Percentiles rank a stretch among this genome's conserved stretches.
phyloP scores from a whole-genome alignment of 2,797 vertebrate genomes.

The Melanotaenia trifasciata region DNA sequence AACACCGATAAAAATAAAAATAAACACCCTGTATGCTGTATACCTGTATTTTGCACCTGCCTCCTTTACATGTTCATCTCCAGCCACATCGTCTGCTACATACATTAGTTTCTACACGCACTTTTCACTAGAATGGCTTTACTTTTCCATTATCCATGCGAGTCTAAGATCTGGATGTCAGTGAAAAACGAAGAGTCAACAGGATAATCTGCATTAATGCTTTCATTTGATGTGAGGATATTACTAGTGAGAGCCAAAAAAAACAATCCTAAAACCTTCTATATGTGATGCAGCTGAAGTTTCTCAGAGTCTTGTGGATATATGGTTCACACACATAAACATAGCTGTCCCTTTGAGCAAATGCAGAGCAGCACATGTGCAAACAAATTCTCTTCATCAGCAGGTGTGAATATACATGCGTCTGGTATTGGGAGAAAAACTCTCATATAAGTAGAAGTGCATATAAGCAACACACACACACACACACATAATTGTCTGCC shows the following conservation, averaged over 20 bases:
- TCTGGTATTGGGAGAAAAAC: slow-evolving; percentile 45
- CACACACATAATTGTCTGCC: slow-evolving; percentile 39
- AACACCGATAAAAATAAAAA: too few relatives aligned
- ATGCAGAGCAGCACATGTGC: slow-evolving; percentile 22
- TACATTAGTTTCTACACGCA: not conserved
- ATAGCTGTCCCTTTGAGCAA: slow-evolving; percentile 25
- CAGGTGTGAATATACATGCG: slow-evolving; percentile 60
- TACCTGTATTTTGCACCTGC: not conserved
- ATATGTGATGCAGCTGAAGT: slow-evolving; percentile 39
- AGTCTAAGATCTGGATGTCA: slow-evolving; percentile 24
- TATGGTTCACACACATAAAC: slow-evolving; percentile 12
- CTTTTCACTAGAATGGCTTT: not conserved
- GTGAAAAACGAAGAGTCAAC: slow-evolving; percentile 30
- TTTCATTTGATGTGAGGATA: slow-evolving; percentile 28
- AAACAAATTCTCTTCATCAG: slow-evolving; percentile 53
- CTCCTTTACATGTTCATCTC: not conserved
- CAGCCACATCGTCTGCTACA: not conserved
- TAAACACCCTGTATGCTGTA: not conserved
- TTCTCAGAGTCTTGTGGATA: not conserved
- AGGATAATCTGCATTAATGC: slow-evolving; percentile 45
- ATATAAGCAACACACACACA: not conserved
- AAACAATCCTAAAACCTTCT: slow-evolving; percentile 11
- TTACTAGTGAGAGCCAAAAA: slow-evolving; percentile 31
- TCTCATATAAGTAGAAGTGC: not conserved
- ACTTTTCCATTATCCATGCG: slow-evolving; percentile 9